Evolutionary conservation across 2,113 vertebrate species (phyloP), one percentile per base, ranked within the genome.

Genomic region (Saimiri boliviensis): DNA sequence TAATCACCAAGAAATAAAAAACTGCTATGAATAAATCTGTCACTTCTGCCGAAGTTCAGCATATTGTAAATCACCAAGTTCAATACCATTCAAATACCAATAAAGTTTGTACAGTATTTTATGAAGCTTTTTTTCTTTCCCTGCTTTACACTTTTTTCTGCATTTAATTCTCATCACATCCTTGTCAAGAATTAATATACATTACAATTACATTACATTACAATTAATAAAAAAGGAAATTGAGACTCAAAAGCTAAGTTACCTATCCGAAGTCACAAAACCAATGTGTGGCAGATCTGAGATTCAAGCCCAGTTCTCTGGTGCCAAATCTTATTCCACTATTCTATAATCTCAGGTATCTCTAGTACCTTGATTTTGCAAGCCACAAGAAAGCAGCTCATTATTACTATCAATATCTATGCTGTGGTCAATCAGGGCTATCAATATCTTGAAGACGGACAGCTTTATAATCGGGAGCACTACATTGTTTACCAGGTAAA

Each of bases 371-470:
- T 58, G 81, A 93, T 77, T 95, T 74, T 79, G 4, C 10, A 95
- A 95, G 45, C 19, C 27, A 45, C 60, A 87, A 4, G 58, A 11
- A 90, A 87, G 32, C 6, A 90, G 27, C 74, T 93, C 30, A 89
- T 14, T 58, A 91, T 49, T 88, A 8, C 47, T 92, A 66, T 96
- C n/a, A 85, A 12, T 32, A 97, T 32, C 37, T 95, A 91, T 40
- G 21, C 52, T 92, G 27, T 74, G 30, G 16, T 79, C 52, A 97
- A 47, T 54, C 42, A 90, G 40, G 32, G 70, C 16, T 86, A 83
- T 56, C 70, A 86, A 19, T 76, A 96, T 68, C 93, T 93, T 96
- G 35, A 84, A 86, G 37, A 79, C 21, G 25, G 27, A 96, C 89
- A 35, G 11, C 16, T 96, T 76, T 93, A 94, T 49, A 93, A 92